Conservation (phyloP, 2,888 invertebrate species). For the Linyphia triangularis region DNA sequence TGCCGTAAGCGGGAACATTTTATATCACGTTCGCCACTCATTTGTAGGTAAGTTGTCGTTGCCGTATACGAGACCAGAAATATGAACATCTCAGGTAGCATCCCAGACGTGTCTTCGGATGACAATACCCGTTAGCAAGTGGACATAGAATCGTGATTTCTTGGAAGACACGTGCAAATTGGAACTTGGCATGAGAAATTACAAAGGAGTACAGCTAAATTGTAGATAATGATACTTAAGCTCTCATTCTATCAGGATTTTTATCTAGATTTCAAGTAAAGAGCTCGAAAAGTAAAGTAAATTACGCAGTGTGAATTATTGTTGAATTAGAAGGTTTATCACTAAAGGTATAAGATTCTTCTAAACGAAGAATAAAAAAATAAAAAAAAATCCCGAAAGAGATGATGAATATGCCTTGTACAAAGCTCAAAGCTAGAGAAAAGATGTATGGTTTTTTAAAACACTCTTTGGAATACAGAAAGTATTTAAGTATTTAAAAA, state of each 20-base stretch:
- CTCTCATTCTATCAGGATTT: background rate
- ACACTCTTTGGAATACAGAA: too few relatives aligned
- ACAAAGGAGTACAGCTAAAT: background rate
- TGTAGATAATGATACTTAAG: background rate
- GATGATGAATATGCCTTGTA: too few relatives aligned
- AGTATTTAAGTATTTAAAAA: too few relatives aligned
- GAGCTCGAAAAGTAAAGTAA: background rate
- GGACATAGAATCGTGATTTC: background rate
- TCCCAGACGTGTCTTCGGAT: background rate
- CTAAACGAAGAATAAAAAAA: too few relatives aligned
- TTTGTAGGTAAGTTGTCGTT: conserved; percentile 7
- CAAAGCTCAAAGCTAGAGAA: too few relatives aligned
- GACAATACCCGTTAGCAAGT: too few relatives aligned
- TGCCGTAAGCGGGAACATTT: background rate
- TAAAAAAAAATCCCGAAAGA: too few relatives aligned
- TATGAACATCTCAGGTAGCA: background rate
- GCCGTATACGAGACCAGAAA: background rate
- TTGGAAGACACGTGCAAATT: too few relatives aligned
- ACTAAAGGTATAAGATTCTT: too few relatives aligned
- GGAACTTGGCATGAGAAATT: background rate
- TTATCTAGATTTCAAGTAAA: background rate
- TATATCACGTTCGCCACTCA: conserved; percentile 24
- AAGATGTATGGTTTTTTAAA: too few relatives aligned
- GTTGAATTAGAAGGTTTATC: background rate
- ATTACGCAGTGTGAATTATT: background rate